A percentile compares a stretch with the other conserved stretches of the same genome.
phyloP scores from a whole-genome alignment of 2,797 vertebrate species.

The Rhinichthys osculus region DNA sequence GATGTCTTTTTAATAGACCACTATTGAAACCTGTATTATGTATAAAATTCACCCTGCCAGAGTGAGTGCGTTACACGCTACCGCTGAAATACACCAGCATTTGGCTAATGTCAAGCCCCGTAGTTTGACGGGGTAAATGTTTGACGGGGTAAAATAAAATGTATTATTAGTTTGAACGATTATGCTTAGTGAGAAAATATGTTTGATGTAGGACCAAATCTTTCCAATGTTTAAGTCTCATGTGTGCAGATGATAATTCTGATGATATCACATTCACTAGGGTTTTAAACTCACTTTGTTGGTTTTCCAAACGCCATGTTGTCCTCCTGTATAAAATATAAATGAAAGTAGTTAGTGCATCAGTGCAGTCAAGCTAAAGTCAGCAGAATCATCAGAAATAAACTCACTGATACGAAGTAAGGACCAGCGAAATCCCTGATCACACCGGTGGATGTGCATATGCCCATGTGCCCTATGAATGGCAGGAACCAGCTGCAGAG shows the following conservation, averaged over 20 bases:
- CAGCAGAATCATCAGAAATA: neutral
- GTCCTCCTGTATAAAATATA: slow-evolving; percentile 84
- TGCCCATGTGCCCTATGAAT: slow-evolving; percentile 97
- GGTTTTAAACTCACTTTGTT: slow-evolving; percentile 87
- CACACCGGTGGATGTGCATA: slow-evolving; percentile 92
- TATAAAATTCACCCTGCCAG: too few relatives aligned
- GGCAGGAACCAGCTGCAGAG: slow-evolving; percentile 90
- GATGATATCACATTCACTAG: neutral
- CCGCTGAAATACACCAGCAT: too few relatives aligned
- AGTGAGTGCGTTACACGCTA: too few relatives aligned
- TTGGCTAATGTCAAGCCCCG: too few relatives aligned
- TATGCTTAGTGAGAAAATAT: neutral
- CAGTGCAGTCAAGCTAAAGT: neutral
- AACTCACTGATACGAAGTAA: slow-evolving; percentile 94
- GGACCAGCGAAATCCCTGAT: slow-evolving; percentile 96
- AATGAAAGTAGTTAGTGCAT: neutral
- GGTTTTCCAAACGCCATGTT: slow-evolving; percentile 98
- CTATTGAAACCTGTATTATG: too few relatives aligned
- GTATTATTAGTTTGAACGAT: neutral
- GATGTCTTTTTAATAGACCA: too few relatives aligned
- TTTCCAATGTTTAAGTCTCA: neutral
- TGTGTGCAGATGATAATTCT: neutral
- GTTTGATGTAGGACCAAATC: neutral
- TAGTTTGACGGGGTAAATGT: too few relatives aligned
- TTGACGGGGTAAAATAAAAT: neutral